Evolutionary conservation across 2,888 invertebrate genomes (phyloP).

Genomic region (Microctonus brassicae): DNA sequence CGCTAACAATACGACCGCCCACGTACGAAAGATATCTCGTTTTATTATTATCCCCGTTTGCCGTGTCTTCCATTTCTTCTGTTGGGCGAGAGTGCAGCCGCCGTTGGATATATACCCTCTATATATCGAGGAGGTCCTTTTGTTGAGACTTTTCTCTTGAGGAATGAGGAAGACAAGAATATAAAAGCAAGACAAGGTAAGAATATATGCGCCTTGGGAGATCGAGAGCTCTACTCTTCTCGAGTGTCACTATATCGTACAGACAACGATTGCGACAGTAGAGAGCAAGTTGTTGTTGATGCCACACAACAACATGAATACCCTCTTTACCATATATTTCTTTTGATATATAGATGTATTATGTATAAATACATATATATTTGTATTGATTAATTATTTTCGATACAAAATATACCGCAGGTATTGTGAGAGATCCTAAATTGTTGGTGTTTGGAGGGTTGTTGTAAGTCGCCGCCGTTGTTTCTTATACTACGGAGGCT

Average conservation of each 20-base stretch:
- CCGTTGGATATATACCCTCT: slow-evolving; percentile 34
- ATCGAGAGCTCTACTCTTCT: slow-evolving; percentile 28
- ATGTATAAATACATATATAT: background rate
- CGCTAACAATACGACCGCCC: slow-evolving; percentile 69
- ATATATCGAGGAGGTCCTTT: slow-evolving; percentile 12
- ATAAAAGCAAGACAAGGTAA: slow-evolving; percentile 1
- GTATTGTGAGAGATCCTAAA: slow-evolving; percentile 4
- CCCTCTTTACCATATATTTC: background rate
- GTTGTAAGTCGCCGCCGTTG: slow-evolving; percentile 5
- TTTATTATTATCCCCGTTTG: slow-evolving; percentile 64
- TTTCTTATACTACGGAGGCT: background rate
- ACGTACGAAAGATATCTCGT: slow-evolving; percentile 66
- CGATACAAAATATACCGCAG: background rate
- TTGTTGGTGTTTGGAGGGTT: slow-evolving; percentile 14
- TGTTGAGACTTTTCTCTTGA: slow-evolving; percentile 17
- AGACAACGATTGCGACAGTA: slow-evolving; percentile 8
- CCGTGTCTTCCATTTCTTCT: slow-evolving; percentile 37
- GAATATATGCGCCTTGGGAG: slow-evolving; percentile 28
- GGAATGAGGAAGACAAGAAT: slow-evolving; percentile 29
- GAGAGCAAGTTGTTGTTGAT: background rate
- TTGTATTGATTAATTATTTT: slow-evolving; percentile 7
- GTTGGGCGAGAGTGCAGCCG: slow-evolving; percentile 33
- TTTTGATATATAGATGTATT: background rate
- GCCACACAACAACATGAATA: slow-evolving; percentile 2
- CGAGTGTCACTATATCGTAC: slow-evolving; percentile 13